Conservation (phyloP, 2,888 invertebrate species). For the Noctua comes region DNA sequence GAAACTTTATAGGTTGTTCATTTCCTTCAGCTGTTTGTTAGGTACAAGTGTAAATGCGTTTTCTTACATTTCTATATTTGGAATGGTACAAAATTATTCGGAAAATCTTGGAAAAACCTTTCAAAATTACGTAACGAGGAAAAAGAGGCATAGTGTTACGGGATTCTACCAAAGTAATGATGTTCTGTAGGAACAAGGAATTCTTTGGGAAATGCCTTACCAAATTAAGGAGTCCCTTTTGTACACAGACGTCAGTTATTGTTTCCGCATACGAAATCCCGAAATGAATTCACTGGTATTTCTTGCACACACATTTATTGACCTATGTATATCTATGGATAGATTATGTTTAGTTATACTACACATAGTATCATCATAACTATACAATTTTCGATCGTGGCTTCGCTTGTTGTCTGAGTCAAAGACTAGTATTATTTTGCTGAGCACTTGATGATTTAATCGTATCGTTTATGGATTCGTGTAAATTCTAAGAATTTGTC, state of each 20-base stretch:
- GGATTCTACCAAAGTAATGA: conserved; percentile 19
- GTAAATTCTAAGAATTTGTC: neutral
- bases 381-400: neutral
- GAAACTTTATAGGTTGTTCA: conserved; percentile 59
- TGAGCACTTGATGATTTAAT: neutral
- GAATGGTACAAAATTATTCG: conserved; percentile 5
- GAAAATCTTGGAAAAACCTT: neutral
- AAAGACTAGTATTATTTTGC: neutral
- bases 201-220: conserved; percentile 35
- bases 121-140: neutral
- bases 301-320: conserved; percentile 12
- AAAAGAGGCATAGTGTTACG: neutral
- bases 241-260: conserved; percentile 53
- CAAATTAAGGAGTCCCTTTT: conserved; percentile 52
- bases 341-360: neutral
- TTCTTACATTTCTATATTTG: conserved; percentile 20
- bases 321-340: neutral
- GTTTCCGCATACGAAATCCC: conserved; percentile 45
- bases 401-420: neutral
- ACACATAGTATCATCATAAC: too few relatives aligned
- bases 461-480: neutral
- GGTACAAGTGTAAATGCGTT: conserved; percentile 27
- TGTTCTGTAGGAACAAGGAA: conserved; percentile 29
- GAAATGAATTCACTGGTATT: conserved; percentile 49
- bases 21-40: conserved; percentile 53